These are phyloP conservation scores for Amphimallon solstitiale DNA, from an alignment of 2,888 invertebrate genomes.

Conservation along the genomic window DNA sequence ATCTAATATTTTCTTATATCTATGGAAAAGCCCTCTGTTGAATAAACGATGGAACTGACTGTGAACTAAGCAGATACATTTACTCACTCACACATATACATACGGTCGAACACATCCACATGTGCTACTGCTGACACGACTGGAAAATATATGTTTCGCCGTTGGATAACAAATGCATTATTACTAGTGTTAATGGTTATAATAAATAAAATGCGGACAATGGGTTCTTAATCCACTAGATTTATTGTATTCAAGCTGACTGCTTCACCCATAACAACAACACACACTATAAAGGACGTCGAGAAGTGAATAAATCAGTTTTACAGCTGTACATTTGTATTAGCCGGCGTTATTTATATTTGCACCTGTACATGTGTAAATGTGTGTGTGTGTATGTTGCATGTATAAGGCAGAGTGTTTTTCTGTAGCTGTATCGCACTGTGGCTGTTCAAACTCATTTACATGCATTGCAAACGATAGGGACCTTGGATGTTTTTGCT, in stretches of 20 bases:
- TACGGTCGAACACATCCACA: conserved; percentile 48
- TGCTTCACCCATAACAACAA: conserved; percentile 43
- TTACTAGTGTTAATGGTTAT: conserved; percentile 65
- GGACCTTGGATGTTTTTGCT: background rate
- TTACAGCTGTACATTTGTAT: conserved; percentile 49
- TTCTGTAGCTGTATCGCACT: background rate
- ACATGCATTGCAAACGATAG: background rate
- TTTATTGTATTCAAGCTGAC: conserved; percentile 56
- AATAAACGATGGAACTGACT: too few relatives aligned
- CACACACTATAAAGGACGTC: conserved; percentile 55
- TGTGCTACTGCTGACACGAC: conserved; percentile 60
- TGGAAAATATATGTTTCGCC: conserved; percentile 62
- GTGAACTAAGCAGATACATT: too few relatives aligned
- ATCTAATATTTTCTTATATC: too few relatives aligned
- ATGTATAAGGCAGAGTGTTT: background rate
- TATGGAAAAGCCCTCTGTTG: too few relatives aligned
- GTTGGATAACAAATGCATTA: conserved; percentile 65
- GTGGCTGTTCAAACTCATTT: background rate
- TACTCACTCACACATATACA: background rate
- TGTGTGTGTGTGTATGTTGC: background rate
- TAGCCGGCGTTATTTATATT: conserved; percentile 47
- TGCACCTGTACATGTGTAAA: conserved; percentile 42
- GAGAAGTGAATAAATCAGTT: conserved; percentile 52
- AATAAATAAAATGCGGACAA: conserved; percentile 64
- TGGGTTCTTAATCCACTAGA: conserved; percentile 63